These are phyloP conservation scores for Alethe castanea DNA, from an alignment of 2,113 vertebrate species.

Conservation along the genomic window DNA sequence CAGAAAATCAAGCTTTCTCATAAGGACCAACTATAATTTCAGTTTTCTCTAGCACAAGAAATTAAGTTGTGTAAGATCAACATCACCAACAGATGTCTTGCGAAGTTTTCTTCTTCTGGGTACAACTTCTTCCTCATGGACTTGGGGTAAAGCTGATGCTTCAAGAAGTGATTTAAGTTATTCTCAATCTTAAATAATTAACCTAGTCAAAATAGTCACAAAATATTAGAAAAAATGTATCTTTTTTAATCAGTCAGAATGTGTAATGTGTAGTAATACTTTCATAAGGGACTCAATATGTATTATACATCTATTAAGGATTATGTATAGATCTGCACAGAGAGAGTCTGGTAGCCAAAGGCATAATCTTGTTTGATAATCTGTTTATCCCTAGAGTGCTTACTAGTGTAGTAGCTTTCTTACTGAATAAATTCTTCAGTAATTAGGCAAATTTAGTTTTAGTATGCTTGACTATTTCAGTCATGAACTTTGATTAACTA, in stretches of 20 bases:
- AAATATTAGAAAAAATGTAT: background rate
- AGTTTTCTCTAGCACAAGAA: background rate
- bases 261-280: background rate
- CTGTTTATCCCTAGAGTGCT: background rate
- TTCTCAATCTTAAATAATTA: background rate
- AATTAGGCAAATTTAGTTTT: background rate
- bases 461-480: background rate
- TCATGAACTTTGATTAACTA: background rate
- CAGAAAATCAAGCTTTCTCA: background rate
- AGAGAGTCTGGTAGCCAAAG: background rate
- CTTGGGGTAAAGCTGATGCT: background rate
- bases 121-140: background rate
- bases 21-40: background rate
- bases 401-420: background rate
- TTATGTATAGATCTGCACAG: background rate
- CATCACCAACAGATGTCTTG: background rate
- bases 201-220: background rate
- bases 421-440: background rate
- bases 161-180: background rate
- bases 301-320: background rate
- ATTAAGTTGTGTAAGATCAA: background rate
- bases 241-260: background rate
- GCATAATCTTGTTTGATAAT: background rate
- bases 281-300: background rate
- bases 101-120: background rate